Evolutionary conservation across 1,140 invertebrate species (phyloP).

Genomic region (Nasonia giraulti): DNA sequence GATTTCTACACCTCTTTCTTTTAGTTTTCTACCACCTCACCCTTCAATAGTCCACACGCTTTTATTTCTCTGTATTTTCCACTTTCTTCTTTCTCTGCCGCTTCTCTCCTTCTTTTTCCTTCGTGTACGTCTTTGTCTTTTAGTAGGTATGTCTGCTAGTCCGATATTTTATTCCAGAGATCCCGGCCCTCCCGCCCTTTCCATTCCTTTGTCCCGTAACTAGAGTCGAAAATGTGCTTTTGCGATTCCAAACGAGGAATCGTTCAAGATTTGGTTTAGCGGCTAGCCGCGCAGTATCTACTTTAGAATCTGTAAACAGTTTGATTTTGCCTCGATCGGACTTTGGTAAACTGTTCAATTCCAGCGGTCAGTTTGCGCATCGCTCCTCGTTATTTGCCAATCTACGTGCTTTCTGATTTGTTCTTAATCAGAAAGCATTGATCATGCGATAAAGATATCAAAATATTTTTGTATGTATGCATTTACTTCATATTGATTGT

Average conservation of each 20-base stretch:
- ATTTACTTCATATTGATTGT: no score
- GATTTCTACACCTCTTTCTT: background rate
- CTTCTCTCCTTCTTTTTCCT: background rate
- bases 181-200: background rate
- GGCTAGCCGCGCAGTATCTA: background rate
- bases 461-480: background rate
- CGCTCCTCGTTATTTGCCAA: background rate
- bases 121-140: slow-evolving; percentile 1
- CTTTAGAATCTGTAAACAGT: slow-evolving; percentile 22
- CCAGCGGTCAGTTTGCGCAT: background rate
- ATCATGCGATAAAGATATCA: background rate
- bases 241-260: background rate
- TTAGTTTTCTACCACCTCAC: background rate
- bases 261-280: slow-evolving; percentile 23
- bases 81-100: background rate
- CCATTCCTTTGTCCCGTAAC: background rate
- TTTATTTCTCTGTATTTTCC: background rate
- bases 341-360: background rate
- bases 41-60: background rate
- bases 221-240: slow-evolving; percentile 20
- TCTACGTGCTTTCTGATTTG: no score
- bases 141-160: background rate
- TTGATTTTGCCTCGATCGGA: background rate
- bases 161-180: background rate
- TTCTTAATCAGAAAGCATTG: background rate